Conservation (phyloP, 2,888 invertebrate genomes). For the Dasysyrphus albostriatus region DNA sequence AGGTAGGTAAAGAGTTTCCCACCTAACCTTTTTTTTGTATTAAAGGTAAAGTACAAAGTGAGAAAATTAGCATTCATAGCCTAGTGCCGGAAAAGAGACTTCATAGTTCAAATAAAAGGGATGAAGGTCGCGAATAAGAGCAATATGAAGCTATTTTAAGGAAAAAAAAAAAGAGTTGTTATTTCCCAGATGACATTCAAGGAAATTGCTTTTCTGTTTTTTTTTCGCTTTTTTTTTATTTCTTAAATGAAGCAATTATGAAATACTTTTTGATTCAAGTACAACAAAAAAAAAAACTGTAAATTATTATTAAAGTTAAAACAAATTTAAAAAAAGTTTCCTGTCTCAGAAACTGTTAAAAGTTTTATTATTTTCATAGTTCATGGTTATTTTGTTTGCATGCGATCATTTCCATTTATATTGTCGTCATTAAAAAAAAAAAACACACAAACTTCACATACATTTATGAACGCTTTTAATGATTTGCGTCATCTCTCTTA, state of each 20-base stretch:
- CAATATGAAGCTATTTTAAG: constrained; percentile 21
- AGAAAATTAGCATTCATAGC: constrained; percentile 62
- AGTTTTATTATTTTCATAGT: too few species aligned
- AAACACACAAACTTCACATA: too few species aligned
- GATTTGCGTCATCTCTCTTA: too few species aligned
- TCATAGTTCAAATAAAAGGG: background rate
- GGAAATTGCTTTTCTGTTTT: constrained; percentile 52
- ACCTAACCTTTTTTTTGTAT: constrained; percentile 14
- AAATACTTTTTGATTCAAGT: constrained; percentile 11
- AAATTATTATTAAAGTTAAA: background rate
- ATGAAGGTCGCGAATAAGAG: background rate
- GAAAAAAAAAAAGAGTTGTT: constrained; percentile 34
- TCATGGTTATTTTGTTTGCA: too few species aligned
- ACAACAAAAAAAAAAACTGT: background rate
- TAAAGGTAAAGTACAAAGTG: constrained; percentile 13
- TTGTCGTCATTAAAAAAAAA: too few species aligned
- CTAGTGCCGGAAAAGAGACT: constrained; percentile 23
- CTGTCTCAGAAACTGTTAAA: too few species aligned
- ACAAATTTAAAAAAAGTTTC: too few species aligned
- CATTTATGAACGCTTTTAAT: too few species aligned
- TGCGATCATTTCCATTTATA: too few species aligned
- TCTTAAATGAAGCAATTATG: constrained; percentile 14
- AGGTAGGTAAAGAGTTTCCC: background rate
- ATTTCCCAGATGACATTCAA: constrained; percentile 57
- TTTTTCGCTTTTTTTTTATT: background rate